A percentile compares a stretch with the other conserved stretches of the same genome.
phyloP scores from a whole-genome alignment of 2,113 vertebrate genomes.

The Lathamus discolor region DNA sequence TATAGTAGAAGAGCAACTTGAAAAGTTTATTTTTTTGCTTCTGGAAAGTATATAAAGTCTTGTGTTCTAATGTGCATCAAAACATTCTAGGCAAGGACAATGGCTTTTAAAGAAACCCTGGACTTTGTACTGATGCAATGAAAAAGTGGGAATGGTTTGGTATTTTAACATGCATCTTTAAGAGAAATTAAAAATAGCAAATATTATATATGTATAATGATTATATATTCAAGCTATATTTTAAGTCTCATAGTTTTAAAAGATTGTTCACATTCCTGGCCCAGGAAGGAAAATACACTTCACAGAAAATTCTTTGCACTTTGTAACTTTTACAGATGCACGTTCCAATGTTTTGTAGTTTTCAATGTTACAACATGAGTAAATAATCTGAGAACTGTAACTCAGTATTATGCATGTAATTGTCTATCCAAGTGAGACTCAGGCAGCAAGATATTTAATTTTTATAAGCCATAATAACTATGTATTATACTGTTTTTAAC shows the following conservation, averaged over 20 bases:
- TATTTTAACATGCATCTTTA: background rate
- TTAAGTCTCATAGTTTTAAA: background rate
- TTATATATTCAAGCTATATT: background rate
- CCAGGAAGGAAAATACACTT: background rate
- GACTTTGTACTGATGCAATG: background rate
- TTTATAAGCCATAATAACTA: background rate
- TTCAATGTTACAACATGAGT: background rate
- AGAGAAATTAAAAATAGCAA: background rate
- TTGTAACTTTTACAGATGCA: background rate
- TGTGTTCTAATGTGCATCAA: background rate
- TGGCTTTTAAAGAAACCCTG: background rate
- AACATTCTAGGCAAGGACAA: background rate
- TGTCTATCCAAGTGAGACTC: background rate
- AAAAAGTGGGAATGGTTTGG: background rate
- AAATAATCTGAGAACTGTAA: background rate
- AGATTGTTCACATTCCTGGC: background rate
- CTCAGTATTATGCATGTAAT: background rate
- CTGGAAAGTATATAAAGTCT: background rate
- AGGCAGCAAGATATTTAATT: background rate
- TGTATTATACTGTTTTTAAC: background rate
- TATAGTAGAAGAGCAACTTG: background rate
- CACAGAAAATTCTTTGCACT: accelerated
- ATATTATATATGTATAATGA: background rate
- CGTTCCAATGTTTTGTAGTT: background rate
- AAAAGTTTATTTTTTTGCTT: background rate